These are phyloP conservation scores for Eupithecia abbreviata DNA, from an alignment of 2,888 invertebrate genomes.

Conservation along the genomic window DNA sequence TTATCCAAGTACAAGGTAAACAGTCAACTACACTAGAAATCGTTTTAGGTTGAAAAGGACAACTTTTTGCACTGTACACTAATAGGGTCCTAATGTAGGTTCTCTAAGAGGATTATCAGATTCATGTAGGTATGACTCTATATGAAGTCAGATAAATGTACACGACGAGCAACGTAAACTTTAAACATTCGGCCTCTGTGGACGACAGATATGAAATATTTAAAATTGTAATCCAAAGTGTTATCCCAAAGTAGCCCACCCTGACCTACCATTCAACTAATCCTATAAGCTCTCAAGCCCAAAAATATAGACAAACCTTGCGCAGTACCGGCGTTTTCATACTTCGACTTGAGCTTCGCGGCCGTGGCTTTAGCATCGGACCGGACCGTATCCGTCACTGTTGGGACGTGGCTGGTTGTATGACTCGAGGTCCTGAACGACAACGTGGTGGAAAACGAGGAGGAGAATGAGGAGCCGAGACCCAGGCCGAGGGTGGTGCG, in stretches of 20 bases:
- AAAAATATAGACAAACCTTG: slow-evolving; percentile 69
- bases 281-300: not conserved
- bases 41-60: not conserved
- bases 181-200: not conserved
- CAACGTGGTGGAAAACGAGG: slow-evolving; percentile 70
- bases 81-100: not conserved
- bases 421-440: slow-evolving; percentile 69
- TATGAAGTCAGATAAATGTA: not conserved
- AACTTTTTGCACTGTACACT: not conserved
- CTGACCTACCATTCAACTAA: not conserved
- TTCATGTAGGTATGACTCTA: not conserved
- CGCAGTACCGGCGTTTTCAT: slow-evolving; percentile 78
- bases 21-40: not conserved
- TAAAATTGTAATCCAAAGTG: not conserved
- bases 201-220: not conserved
- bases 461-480: slow-evolving; percentile 75
- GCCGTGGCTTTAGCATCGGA: slow-evolving; percentile 79
- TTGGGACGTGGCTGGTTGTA: slow-evolving; percentile 36
- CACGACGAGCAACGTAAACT: not conserved
- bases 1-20: not conserved
- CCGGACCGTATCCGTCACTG: slow-evolving; percentile 64
- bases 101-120: not conserved
- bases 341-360: slow-evolving; percentile 79
- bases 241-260: slow-evolving; percentile 1
- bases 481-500: slow-evolving; percentile 78